phyloP scores from a whole-genome alignment of 2,797 vertebrate species.

The Leucoraja ocellata region DNA sequence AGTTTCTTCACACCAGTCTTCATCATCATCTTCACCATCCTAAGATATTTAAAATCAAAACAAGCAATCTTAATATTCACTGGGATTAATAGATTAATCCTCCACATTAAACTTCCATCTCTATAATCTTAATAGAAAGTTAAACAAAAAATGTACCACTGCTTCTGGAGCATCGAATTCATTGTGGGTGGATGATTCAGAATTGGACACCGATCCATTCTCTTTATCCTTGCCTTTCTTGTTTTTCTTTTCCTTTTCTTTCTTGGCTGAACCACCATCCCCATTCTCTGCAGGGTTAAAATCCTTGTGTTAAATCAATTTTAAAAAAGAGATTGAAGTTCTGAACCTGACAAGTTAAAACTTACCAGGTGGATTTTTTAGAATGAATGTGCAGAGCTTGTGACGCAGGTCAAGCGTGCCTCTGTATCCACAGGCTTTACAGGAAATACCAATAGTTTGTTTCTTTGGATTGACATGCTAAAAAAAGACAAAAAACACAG shows the following conservation, averaged over 20 bases:
- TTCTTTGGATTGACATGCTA: slow-evolving; percentile 98
- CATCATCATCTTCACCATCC: slow-evolving; percentile 82
- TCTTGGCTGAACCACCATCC: slow-evolving; percentile 82
- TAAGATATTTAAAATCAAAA: slow-evolving; percentile 41
- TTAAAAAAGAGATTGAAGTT: background rate
- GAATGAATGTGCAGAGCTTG: slow-evolving; percentile 99
- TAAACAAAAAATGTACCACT: slow-evolving; percentile 64
- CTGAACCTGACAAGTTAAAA: background rate
- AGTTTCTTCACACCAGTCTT: slow-evolving; percentile 97
- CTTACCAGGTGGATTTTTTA: slow-evolving; percentile 98
- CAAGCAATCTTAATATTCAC: background rate
- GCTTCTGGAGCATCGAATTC: slow-evolving; percentile 80
- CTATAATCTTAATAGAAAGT: background rate
- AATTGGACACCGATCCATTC: slow-evolving; percentile 81
- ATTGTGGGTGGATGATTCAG: slow-evolving; percentile 67
- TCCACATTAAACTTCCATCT: background rate
- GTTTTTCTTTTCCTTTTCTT: slow-evolving; percentile 95
- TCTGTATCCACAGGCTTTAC: slow-evolving; percentile 96
- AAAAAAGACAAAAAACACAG: slow-evolving; percentile 34
- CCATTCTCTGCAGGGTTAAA: slow-evolving; percentile 65
- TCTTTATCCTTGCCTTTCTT: slow-evolving; percentile 92
- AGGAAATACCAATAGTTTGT: slow-evolving; percentile 97
- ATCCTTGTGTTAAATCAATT: background rate
- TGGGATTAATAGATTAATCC: background rate
- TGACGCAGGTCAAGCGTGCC: slow-evolving; percentile 98